These are phyloP conservation scores for Mormyrus iriodes DNA, from an alignment of 2,113 vertebrate species.

Conservation along the genomic window DNA sequence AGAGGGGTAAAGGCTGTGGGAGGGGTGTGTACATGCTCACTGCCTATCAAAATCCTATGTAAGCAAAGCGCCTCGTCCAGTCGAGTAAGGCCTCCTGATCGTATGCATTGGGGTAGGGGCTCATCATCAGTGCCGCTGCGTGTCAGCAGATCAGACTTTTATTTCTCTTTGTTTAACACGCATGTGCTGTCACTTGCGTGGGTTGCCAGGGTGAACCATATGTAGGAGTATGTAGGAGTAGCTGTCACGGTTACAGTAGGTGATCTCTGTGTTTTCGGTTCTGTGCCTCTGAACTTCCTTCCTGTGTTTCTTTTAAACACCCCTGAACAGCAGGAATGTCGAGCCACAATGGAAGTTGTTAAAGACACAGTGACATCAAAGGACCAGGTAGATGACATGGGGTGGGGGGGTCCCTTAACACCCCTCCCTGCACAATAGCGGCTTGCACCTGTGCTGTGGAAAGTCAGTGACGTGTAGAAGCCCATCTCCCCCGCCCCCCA, in stretches of 20 bases:
- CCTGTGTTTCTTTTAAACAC: constrained; percentile 30
- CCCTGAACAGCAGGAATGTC: constrained; percentile 48
- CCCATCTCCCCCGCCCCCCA: constrained; percentile 46
- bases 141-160: not conserved
- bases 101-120: not conserved
- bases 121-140: not conserved
- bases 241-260: not conserved
- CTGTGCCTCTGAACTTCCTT: constrained; percentile 14
- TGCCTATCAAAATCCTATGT: not conserved
- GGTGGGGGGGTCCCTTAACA: constrained; percentile 50
- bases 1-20: not conserved
- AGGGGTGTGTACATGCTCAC: not conserved
- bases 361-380: constrained; percentile 64
- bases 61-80: not conserved
- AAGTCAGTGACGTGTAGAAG: constrained; percentile 55
- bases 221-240: not conserved
- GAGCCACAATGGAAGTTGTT: constrained; percentile 49
- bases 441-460: constrained; percentile 71
- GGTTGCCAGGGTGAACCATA: not conserved
- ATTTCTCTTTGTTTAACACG: not conserved
- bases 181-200: not conserved
- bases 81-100: not conserved
- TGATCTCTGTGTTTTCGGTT: not conserved
- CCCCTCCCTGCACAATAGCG: constrained; percentile 62
- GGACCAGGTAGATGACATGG: constrained; percentile 57